phyloP scores from a whole-genome alignment of 2,797 vertebrate genomes.

The Smutsia temminckii region DNA sequence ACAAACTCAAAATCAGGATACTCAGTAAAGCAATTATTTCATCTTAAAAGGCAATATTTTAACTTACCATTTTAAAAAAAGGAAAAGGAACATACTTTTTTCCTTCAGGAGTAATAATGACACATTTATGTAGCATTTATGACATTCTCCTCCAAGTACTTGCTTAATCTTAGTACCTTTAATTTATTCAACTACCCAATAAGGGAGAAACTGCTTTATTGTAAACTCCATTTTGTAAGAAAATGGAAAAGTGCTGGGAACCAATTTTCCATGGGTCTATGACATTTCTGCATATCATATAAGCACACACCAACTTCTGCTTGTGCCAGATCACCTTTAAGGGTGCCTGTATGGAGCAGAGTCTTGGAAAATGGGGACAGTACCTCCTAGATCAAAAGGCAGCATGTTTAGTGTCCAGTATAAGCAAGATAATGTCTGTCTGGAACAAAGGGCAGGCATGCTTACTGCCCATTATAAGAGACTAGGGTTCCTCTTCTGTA shows the following conservation, averaged over 20 bases:
- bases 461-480: not conserved
- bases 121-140: not conserved
- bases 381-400: not conserved
- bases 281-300: not conserved
- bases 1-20: slow-evolving; percentile 15
- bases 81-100: not conserved
- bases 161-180: not conserved
- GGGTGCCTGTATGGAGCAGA: not conserved
- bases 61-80: not conserved
- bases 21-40: not conserved
- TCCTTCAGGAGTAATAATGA: not conserved
- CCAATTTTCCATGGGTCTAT: not conserved
- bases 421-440: not conserved
- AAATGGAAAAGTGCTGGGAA: not conserved
- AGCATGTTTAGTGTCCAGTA: not conserved
- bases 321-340: not conserved
- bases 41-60: not conserved
- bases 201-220: not conserved
- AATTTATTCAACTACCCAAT: not conserved
- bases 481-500: not conserved
- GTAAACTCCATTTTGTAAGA: not conserved
- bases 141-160: slow-evolving; percentile 1
- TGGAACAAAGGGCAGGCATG: not conserved
- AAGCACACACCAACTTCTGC: not conserved
- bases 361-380: not conserved